Conservation (phyloP, 2,888 invertebrate species). For the Elegia similella region DNA sequence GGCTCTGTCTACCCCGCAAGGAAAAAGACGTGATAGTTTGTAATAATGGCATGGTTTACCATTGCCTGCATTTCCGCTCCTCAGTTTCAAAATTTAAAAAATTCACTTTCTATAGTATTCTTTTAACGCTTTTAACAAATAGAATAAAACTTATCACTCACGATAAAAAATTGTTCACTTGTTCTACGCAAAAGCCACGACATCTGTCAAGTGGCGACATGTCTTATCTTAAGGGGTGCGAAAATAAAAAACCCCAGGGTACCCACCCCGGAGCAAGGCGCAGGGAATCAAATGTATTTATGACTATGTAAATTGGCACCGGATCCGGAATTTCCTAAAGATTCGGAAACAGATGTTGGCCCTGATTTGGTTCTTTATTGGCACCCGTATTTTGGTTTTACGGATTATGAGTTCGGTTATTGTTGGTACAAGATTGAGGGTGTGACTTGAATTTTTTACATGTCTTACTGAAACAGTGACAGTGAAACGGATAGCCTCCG, state of each 20-base stretch:
- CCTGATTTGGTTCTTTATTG: slow-evolving; percentile 38
- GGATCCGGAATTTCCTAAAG: slow-evolving; percentile 58
- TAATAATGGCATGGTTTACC: too few species aligned
- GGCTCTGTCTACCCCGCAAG: too few species aligned
- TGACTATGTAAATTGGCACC: slow-evolving; percentile 76
- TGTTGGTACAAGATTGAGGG: not conserved
- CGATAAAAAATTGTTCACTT: slow-evolving; percentile 43
- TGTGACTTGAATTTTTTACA: slow-evolving; percentile 1
- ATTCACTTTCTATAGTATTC: too few species aligned
- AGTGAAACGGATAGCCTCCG: too few species aligned
- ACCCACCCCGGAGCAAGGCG: slow-evolving; percentile 42
- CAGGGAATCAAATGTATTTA: slow-evolving; percentile 73
- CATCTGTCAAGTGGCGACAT: slow-evolving; percentile 75
- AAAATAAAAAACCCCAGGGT: slow-evolving; percentile 53
- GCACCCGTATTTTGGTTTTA: slow-evolving; percentile 9
- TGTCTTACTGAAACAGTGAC: not conserved
- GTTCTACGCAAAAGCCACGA: slow-evolving; percentile 64
- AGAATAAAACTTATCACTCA: not conserved
- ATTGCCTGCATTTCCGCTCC: too few species aligned
- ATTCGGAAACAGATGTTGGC: slow-evolving; percentile 50
- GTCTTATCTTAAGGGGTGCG: slow-evolving; percentile 64
- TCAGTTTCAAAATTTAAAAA: too few species aligned
- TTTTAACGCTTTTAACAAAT: not conserved
- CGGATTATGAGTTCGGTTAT: slow-evolving; percentile 4
- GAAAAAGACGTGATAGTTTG: too few species aligned